phyloP scores from a whole-genome alignment of 2,113 vertebrate genomes.

The human region DNA sequence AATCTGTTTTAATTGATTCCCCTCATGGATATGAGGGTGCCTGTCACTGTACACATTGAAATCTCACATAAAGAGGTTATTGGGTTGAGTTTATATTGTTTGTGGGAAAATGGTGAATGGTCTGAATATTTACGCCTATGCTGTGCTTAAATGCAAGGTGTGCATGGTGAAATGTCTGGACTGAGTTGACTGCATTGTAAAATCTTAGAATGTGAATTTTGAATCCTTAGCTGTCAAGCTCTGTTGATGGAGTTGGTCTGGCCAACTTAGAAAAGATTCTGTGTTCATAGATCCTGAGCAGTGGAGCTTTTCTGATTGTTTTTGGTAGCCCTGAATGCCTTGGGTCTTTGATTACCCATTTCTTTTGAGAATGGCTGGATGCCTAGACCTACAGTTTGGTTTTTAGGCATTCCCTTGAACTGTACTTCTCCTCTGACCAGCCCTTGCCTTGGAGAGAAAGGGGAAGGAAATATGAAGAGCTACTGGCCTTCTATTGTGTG shows the following conservation, averaged over 20 bases:
- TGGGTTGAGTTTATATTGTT: neutral
- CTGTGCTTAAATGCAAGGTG: neutral
- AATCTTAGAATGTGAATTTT: neutral
- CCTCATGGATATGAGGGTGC: fast-evolving
- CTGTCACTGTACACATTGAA: neutral
- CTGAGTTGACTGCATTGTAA: neutral
- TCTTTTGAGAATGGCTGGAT: conserved; percentile 18
- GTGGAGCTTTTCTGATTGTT: neutral
- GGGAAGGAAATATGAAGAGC: neutral
- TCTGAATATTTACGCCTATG: neutral
- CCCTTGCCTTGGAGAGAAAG: conserved; percentile 5
- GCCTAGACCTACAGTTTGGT: neutral
- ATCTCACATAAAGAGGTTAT: neutral
- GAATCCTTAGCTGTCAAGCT: neutral
- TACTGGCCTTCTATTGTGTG: neutral
- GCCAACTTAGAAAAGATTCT: neutral
- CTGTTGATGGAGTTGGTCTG: neutral
- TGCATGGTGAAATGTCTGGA: neutral
- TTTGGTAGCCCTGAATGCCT: neutral
- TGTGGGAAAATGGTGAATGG: neutral
- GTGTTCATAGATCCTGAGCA: neutral
- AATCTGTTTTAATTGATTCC: neutral
- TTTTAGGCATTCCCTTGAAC: conserved; percentile 27
- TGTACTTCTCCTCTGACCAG: neutral
- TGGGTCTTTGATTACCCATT: neutral